These are phyloP conservation scores for Calephelis virginiensis DNA, from an alignment of 1,140 invertebrate genomes.

Conservation along the genomic window DNA sequence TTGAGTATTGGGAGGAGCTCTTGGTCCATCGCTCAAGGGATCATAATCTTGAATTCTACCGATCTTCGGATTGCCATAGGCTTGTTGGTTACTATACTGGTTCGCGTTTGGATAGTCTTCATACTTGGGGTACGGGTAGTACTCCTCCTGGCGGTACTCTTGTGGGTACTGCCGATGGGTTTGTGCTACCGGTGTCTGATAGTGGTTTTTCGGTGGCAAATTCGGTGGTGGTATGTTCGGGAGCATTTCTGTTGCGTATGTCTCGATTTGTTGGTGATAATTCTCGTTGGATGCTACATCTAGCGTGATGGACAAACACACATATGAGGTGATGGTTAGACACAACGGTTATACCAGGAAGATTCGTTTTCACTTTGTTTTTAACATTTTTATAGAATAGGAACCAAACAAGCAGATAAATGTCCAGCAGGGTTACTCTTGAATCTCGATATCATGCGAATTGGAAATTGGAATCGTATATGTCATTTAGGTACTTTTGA, in stretches of 20 bases:
- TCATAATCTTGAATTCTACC: slow-evolving; percentile 91
- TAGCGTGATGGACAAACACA: slow-evolving; percentile 34
- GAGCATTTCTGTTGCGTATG: slow-evolving; percentile 72
- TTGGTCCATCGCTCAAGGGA: slow-evolving; percentile 85
- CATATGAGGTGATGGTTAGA: slow-evolving; percentile 28
- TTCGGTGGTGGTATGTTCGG: slow-evolving; percentile 52
- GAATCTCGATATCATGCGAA: no score
- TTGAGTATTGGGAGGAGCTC: slow-evolving; percentile 86
- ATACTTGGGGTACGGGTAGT: slow-evolving; percentile 51
- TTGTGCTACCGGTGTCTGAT: slow-evolving; percentile 48
- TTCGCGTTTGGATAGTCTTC: slow-evolving; percentile 64
- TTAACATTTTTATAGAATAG: no score
- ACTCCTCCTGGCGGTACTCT: slow-evolving; percentile 44
- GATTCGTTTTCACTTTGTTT: background rate
- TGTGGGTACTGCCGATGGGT: slow-evolving; percentile 35
- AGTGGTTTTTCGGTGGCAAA: slow-evolving; percentile 62
- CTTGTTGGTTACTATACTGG: slow-evolving; percentile 61
- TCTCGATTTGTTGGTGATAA: slow-evolving; percentile 70
- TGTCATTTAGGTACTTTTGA: no score
- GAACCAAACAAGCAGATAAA: no score
- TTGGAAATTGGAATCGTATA: no score
- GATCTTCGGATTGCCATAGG: slow-evolving; percentile 62
- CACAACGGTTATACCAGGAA: slow-evolving; percentile 20
- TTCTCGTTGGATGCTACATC: slow-evolving; percentile 63
- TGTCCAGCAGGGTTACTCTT: no score